phyloP scores from a whole-genome alignment of 2,888 invertebrate species.

The Drosophila nr. perissopoda region DNA sequence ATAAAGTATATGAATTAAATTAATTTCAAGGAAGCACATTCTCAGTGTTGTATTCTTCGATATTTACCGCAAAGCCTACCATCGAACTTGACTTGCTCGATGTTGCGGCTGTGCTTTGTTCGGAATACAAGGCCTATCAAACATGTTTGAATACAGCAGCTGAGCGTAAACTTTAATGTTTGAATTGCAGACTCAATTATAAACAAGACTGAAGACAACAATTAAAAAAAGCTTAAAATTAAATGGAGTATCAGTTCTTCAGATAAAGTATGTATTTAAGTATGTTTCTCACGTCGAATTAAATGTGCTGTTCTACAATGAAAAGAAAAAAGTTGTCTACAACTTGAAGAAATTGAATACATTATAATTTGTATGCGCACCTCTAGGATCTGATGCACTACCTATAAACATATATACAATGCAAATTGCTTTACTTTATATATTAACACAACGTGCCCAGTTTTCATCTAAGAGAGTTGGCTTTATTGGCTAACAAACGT shows the following conservation, averaged over 20 bases:
- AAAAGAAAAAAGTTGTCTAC: not conserved
- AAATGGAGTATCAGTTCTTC: not conserved
- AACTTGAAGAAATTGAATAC: not conserved
- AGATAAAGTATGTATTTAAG: not conserved
- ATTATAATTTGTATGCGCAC: not conserved
- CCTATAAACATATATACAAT: not conserved
- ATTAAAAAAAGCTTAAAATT: not conserved
- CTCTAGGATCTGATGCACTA: not conserved
- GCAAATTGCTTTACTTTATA: not conserved
- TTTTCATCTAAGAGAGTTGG: not conserved
- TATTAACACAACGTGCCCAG: not conserved
- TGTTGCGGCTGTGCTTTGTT: not conserved
- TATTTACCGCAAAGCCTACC: not conserved
- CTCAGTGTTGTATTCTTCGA: not conserved
- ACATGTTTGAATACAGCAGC: constrained; percentile 11
- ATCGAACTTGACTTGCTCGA: constrained; percentile 31
- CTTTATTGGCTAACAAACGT: not conserved
- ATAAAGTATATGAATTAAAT: not conserved
- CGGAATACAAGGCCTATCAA: not conserved
- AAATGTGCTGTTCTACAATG: not conserved
- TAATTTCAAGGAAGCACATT: not conserved
- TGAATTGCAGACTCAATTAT: not conserved
- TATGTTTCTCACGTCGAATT: not conserved
- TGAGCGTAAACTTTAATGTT: not conserved
- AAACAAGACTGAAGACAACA: not conserved